These are phyloP conservation scores for Nephrotoma guestfalica DNA, from an alignment of 2,888 invertebrate genomes.

Conservation along the genomic window DNA sequence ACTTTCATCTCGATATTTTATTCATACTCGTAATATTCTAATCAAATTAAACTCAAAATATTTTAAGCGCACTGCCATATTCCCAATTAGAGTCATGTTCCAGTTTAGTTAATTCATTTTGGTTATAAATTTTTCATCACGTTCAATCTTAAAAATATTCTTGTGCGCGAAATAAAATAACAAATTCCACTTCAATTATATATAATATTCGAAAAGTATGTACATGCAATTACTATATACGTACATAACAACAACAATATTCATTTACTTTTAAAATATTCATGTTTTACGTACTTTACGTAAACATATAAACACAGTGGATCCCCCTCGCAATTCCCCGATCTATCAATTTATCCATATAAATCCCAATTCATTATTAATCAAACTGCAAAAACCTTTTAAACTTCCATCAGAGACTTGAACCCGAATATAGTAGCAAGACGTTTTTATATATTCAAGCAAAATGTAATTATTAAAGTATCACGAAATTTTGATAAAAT, in stretches of 20 bases:
- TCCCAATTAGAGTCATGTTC: neutral
- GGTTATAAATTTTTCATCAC: neutral
- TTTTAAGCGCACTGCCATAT: neutral
- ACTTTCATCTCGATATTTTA: neutral
- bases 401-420: neutral
- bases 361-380: neutral
- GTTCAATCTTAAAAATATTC: neutral
- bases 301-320: neutral
- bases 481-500: neutral
- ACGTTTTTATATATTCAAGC: neutral
- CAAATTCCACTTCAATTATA: neutral
- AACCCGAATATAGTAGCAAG: neutral
- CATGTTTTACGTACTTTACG: neutral
- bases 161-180: neutral
- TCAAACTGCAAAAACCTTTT: neutral
- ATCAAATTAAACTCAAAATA: neutral
- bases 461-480: neutral
- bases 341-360: neutral
- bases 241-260: neutral
- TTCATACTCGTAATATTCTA: neutral
- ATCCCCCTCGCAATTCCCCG: neutral
- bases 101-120: neutral
- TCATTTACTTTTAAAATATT: neutral
- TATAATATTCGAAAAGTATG: neutral
- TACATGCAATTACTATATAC: neutral